phyloP scores from a whole-genome alignment of 2,797 vertebrate species.

The Sebastes paucispinis region DNA sequence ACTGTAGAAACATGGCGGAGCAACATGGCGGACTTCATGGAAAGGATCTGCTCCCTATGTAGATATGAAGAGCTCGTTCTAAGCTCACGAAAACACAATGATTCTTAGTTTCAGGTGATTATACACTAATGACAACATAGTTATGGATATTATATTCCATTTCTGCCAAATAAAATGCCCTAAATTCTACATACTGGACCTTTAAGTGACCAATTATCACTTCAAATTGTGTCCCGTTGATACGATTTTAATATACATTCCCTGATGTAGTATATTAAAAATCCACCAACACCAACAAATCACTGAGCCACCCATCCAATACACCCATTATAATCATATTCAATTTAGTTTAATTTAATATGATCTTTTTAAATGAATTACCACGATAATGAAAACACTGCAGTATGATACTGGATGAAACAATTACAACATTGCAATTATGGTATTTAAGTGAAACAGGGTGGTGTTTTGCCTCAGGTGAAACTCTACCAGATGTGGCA shows the following conservation, averaged over 20 bases:
- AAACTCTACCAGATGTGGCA: slow-evolving; percentile 8
- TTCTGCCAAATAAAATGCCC: too few species aligned
- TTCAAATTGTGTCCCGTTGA: background rate
- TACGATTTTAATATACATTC: background rate
- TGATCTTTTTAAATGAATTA: background rate
- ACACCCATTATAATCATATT: background rate
- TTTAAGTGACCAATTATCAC: background rate
- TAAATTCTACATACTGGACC: too few species aligned
- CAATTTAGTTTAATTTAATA: background rate
- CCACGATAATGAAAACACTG: background rate
- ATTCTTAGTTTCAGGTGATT: too few species aligned
- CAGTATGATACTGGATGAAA: background rate
- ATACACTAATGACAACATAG: too few species aligned
- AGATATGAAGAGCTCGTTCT: too few species aligned
- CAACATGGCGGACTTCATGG: too few species aligned
- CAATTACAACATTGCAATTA: background rate
- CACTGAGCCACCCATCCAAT: background rate
- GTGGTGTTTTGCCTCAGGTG: background rate
- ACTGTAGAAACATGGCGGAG: too few species aligned
- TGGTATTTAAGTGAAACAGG: background rate
- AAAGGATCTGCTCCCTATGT: too few species aligned
- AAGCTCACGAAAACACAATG: too few species aligned
- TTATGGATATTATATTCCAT: too few species aligned
- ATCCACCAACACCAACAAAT: background rate
- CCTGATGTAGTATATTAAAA: background rate